Conservation (phyloP, 1,140 invertebrate genomes). For the Trinorchestia longiramus region DNA sequence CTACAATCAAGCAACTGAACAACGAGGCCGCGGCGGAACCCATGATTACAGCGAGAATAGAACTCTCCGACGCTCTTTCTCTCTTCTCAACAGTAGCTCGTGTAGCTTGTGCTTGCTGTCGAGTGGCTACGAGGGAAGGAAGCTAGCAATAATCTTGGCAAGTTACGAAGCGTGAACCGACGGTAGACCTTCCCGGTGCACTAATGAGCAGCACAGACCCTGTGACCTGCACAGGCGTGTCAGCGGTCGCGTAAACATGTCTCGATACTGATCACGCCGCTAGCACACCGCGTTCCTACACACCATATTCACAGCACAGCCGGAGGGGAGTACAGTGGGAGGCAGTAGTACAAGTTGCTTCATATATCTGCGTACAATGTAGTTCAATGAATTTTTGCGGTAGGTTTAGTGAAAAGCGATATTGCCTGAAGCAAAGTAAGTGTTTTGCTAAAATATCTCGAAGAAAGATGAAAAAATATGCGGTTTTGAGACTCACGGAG, state of each 20-base stretch:
- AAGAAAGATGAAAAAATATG: background rate
- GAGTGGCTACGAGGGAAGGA: background rate
- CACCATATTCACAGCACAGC: background rate
- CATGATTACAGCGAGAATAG: background rate
- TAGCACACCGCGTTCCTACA: background rate
- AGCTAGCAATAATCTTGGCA: background rate
- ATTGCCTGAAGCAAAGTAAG: background rate
- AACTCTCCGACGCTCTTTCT: background rate
- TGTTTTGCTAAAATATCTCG: background rate
- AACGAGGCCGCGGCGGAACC: background rate
- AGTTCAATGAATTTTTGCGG: background rate
- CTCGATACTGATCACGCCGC: background rate
- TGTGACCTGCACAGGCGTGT: background rate
- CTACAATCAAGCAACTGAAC: background rate
- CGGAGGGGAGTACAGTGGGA: background rate
- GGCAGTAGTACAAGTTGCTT: background rate
- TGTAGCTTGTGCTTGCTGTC: background rate
- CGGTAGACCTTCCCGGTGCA: background rate
- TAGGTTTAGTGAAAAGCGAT: background rate
- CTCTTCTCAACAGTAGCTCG: background rate
- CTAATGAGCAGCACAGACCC: background rate
- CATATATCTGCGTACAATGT: background rate
- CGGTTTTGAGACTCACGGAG: too few species aligned
- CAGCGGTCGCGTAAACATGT: background rate
- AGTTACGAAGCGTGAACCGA: background rate